Percentiles rank a stretch among this genome's conserved stretches.
Conservation (phyloP, 2,113 vertebrate species). For the Halichoerus grypus region DNA sequence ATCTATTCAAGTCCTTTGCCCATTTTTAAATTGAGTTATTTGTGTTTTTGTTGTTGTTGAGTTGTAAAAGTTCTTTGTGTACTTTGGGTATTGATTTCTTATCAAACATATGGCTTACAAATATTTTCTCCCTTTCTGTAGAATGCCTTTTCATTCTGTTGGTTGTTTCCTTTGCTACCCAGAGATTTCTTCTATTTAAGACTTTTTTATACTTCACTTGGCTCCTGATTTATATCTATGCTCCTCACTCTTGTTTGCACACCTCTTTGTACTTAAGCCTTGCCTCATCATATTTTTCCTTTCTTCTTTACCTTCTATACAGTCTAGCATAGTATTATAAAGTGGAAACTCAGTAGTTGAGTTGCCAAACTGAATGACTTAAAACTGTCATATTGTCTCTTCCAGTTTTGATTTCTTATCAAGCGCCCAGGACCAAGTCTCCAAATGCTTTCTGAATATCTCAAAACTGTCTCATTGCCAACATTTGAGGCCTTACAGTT, state of each 20-base stretch:
- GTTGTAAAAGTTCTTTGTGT: neutral
- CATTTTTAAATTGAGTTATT: neutral
- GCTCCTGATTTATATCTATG: neutral
- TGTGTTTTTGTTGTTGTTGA: neutral
- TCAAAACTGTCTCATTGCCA: neutral
- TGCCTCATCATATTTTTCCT: neutral
- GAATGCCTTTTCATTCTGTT: neutral
- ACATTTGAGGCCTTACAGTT: neutral
- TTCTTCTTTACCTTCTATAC: neutral
- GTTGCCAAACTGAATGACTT: neutral
- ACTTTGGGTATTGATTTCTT: neutral
- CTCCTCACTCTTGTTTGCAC: neutral
- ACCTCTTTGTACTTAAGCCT: neutral
- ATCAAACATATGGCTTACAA: neutral
- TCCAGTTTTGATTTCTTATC: neutral
- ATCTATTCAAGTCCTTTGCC: neutral
- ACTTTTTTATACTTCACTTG: neutral
- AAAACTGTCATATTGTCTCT: neutral
- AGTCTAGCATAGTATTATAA: neutral
- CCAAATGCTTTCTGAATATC: neutral
- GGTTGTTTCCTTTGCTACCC: neutral
- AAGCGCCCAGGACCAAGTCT: neutral
- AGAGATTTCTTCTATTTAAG: neutral
- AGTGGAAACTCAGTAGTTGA: neutral
- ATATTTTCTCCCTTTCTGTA: neutral